These are phyloP conservation scores for Resseliella maxima DNA, from an alignment of 2,888 invertebrate genomes.

Conservation along the genomic window DNA sequence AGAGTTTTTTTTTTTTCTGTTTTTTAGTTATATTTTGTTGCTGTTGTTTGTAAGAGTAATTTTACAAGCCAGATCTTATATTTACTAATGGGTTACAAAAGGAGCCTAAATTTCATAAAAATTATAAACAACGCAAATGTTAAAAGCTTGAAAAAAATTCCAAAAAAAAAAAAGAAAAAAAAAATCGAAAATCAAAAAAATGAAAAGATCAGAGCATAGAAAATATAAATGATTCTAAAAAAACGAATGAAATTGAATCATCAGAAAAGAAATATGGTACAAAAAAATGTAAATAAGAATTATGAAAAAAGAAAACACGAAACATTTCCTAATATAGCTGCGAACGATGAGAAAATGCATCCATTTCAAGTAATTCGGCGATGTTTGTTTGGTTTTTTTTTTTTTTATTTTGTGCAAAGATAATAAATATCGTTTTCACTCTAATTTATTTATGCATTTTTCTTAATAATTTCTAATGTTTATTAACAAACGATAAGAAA, in stretches of 20 bases:
- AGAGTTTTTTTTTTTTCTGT: neutral
- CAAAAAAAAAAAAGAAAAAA: too few species aligned
- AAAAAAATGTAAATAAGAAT: neutral
- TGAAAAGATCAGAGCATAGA: too few species aligned
- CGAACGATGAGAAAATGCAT: conserved; percentile 31
- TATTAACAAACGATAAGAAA: neutral
- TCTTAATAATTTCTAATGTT: neutral
- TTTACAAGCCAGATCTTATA: too few species aligned
- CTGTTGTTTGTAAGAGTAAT: too few species aligned
- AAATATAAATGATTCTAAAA: too few species aligned
- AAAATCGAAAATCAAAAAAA: too few species aligned
- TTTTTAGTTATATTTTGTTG: neutral
- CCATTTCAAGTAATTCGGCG: neutral
- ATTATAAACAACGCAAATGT: too few species aligned
- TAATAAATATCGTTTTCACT: too few species aligned
- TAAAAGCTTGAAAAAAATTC: too few species aligned
- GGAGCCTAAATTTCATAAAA: too few species aligned
- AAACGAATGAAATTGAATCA: too few species aligned
- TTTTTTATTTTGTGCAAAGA: conserved; percentile 32
- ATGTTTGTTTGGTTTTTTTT: neutral
- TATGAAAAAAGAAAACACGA: neutral
- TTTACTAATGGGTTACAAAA: too few species aligned
- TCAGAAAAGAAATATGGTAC: neutral
- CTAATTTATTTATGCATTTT: neutral
- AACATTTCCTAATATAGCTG: conserved; percentile 35